Percentiles rank a stretch among this genome's conserved stretches.
These are phyloP conservation scores for Tetranychus cinnabarinus DNA, from an alignment of 1,140 invertebrate species.

Conservation along the genomic window DNA sequence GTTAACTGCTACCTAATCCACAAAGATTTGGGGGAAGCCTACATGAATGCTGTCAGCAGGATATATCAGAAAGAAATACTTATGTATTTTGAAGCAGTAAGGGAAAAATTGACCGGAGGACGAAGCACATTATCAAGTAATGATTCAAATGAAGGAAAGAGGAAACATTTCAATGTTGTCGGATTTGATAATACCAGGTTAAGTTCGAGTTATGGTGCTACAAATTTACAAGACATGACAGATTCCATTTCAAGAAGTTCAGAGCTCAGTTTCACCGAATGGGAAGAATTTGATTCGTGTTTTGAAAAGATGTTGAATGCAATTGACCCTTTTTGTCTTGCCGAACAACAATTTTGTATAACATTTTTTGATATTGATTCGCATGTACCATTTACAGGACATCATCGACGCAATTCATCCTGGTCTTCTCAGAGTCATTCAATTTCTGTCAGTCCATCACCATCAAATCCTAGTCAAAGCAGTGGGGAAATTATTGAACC, in stretches of 20 bases:
- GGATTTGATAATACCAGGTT: background rate
- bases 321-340: slow-evolving; percentile 69
- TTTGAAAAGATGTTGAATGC: slow-evolving; percentile 58
- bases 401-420: background rate
- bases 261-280: slow-evolving; percentile 9
- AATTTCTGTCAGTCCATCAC: slow-evolving; percentile 3
- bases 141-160: background rate
- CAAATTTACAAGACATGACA: background rate
- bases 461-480: slow-evolving; percentile 8
- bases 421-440: background rate
- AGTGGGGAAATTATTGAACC: background rate
- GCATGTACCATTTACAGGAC: slow-evolving; percentile 8
- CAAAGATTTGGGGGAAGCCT: slow-evolving; percentile 48
- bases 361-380: slow-evolving; percentile 71
- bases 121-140: background rate
- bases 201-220: background rate
- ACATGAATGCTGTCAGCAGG: slow-evolving; percentile 48
- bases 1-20: slow-evolving; percentile 59
- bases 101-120: slow-evolving; percentile 18
- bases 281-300: slow-evolving; percentile 10
- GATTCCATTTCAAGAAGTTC: slow-evolving; percentile 3
- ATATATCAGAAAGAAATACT: slow-evolving; percentile 60
- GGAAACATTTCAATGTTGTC: slow-evolving; percentile 1
- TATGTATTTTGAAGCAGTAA: slow-evolving; percentile 51
- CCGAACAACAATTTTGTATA: slow-evolving; percentile 86